Evolutionary conservation across 1,140 invertebrate genomes (phyloP).

Genomic region (Drosophila melanica): DNA sequence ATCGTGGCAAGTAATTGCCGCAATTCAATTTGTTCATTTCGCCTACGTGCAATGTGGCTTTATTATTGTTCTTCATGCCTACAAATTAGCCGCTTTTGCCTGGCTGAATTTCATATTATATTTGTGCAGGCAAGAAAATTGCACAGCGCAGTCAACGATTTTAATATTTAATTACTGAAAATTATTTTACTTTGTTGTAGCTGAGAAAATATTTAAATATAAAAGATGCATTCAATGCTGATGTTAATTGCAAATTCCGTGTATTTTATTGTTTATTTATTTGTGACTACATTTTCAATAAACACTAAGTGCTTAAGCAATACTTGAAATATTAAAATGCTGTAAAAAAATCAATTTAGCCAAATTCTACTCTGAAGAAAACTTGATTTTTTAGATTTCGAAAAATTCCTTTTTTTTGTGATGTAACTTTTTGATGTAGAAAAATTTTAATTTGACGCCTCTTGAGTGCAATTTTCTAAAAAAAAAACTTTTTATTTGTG

Average conservation of each 20-base stretch:
- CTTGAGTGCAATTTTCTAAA: too few relatives aligned
- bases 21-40: conserved; percentile 78
- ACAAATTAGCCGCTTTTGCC: conserved; percentile 42
- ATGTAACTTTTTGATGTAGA: too few relatives aligned
- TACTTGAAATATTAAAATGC: too few relatives aligned
- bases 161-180: conserved; percentile 21
- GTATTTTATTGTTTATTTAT: not conserved
- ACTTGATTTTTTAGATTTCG: too few relatives aligned
- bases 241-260: not conserved
- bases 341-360: too few relatives aligned
- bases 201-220: not conserved
- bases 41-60: conserved; percentile 69
- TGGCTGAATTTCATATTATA: conserved; percentile 4
- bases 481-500: too few relatives aligned
- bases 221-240: not conserved
- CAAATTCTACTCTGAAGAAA: too few relatives aligned
- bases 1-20: conserved; percentile 79
- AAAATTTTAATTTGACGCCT: too few relatives aligned
- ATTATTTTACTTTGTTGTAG: not conserved
- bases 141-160: not conserved
- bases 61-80: conserved; percentile 41
- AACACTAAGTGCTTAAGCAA: not conserved
- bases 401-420: too few relatives aligned
- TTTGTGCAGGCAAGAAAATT: conserved; percentile 13
- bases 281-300: not conserved